phyloP scores from a whole-genome alignment of 1,140 invertebrate genomes.

The Centruroides sculpturatus region DNA sequence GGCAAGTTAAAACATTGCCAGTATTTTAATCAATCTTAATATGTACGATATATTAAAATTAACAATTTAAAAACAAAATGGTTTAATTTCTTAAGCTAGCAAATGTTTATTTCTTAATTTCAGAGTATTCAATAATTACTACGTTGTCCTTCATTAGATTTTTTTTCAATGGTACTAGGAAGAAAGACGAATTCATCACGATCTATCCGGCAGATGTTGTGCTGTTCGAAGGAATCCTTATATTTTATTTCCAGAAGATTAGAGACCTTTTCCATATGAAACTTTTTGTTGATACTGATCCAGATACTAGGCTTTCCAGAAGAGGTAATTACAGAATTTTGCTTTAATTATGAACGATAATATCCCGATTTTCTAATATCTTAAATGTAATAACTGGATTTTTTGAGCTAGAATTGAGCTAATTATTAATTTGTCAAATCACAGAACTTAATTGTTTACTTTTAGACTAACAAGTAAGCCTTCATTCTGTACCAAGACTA shows the following conservation, averaged over 20 bases:
- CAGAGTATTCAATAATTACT: background rate
- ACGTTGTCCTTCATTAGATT: no score
- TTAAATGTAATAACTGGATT: no score
- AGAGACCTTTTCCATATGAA: conserved; percentile 97
- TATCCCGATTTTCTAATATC: no score
- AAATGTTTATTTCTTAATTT: background rate
- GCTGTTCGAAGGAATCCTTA: conserved; percentile 92
- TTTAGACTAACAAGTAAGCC: no score
- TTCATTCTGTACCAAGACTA: no score
- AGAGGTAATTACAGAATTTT: conserved; percentile 47
- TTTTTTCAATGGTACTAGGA: conserved; percentile 35
- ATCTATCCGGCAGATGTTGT: conserved; percentile 98
- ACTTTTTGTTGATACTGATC: conserved; percentile 97
- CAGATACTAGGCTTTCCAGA: conserved; percentile 85
- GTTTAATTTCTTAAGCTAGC: no score
- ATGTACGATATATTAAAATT: background rate
- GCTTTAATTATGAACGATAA: no score
- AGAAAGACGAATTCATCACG: conserved; percentile 49
- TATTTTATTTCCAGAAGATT: conserved; percentile 92
- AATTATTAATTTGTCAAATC: no score
- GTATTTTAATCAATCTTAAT: no score
- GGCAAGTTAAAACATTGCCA: conserved; percentile 40
- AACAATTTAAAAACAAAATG: background rate
- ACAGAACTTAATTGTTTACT: no score
- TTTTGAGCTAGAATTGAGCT: no score